Evolutionary conservation across 2,888 invertebrate genomes (phyloP).

Genomic region (Nomada flava): DNA sequence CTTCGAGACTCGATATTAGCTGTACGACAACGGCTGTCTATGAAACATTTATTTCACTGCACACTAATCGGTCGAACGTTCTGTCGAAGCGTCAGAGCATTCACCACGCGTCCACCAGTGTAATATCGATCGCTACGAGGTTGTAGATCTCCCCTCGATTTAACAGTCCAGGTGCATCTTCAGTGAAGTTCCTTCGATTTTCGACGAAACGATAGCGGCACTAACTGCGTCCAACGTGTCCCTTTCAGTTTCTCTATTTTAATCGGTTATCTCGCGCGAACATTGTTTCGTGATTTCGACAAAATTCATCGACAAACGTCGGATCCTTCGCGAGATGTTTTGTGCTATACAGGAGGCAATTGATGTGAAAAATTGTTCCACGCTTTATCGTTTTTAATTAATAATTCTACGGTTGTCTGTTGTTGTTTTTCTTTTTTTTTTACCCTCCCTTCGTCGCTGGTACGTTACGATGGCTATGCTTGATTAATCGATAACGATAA

Average conservation of each 20-base stretch:
- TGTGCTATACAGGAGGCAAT: not conserved
- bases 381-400: conserved; percentile 35
- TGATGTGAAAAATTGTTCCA: conserved; percentile 30
- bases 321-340: not conserved
- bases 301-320: conserved; percentile 16
- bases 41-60: conserved; percentile 76
- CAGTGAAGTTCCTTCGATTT: not conserved
- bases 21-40: conserved; percentile 61
- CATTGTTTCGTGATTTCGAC: conserved; percentile 9
- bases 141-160: conserved; percentile 31
- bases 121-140: conserved; percentile 28
- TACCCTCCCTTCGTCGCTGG: not conserved
- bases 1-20: conserved; percentile 54
- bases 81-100: conserved; percentile 23
- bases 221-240: not conserved
- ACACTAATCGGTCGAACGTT: conserved; percentile 60
- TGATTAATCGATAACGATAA: conserved; percentile 61
- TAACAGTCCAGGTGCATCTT: conserved; percentile 6
- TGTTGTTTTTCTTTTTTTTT: not conserved
- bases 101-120: conserved; percentile 47
- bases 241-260: not conserved
- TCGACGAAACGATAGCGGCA: not conserved
- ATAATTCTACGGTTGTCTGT: conserved; percentile 15
- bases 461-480: conserved; percentile 7
- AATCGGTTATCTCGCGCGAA: not conserved